A percentile compares a stretch with the other conserved stretches of the same genome.
These are phyloP conservation scores for Pocota personata DNA, from an alignment of 2,888 invertebrate species.

Conservation along the genomic window DNA sequence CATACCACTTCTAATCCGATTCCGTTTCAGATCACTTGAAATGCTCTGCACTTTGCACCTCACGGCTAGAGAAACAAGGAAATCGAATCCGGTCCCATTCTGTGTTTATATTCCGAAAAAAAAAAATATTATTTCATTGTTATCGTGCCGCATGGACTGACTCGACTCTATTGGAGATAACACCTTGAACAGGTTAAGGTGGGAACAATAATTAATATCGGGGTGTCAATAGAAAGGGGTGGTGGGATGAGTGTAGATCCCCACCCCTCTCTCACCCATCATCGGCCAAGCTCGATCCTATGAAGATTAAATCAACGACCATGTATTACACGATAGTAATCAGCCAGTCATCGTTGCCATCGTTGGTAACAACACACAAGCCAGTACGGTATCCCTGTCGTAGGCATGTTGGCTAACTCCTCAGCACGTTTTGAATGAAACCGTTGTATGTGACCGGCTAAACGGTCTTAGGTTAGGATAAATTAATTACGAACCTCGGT, in stretches of 20 bases:
- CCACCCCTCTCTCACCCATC: neutral
- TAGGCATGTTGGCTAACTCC: neutral
- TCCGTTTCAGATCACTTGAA: constrained; percentile 59
- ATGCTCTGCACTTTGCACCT: constrained; percentile 50
- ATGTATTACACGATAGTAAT: constrained; percentile 73
- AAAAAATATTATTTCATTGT: constrained; percentile 11
- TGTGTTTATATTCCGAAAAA: neutral
- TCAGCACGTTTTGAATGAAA: constrained; percentile 34
- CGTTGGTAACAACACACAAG: constrained; percentile 1
- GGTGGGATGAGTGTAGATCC: neutral
- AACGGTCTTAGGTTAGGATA: constrained; percentile 59
- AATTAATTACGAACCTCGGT: constrained; percentile 69
- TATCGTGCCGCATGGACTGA: constrained; percentile 20
- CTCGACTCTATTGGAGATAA: constrained; percentile 41
- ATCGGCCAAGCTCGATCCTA: constrained; percentile 31
- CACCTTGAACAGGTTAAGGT: constrained; percentile 58
- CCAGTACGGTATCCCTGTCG: neutral
- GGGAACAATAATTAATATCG: constrained; percentile 68
- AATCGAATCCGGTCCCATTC: constrained; percentile 31
- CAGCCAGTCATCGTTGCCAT: constrained; percentile 68
- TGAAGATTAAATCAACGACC: constrained; percentile 64
- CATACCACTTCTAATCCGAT: constrained; percentile 66
- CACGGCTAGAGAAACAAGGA: constrained; percentile 54
- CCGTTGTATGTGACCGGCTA: constrained; percentile 34
- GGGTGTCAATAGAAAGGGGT: constrained; percentile 48